These are phyloP conservation scores for Drosophila sechellia DNA, from an alignment of 1,140 invertebrate species.

Conservation along the genomic window DNA sequence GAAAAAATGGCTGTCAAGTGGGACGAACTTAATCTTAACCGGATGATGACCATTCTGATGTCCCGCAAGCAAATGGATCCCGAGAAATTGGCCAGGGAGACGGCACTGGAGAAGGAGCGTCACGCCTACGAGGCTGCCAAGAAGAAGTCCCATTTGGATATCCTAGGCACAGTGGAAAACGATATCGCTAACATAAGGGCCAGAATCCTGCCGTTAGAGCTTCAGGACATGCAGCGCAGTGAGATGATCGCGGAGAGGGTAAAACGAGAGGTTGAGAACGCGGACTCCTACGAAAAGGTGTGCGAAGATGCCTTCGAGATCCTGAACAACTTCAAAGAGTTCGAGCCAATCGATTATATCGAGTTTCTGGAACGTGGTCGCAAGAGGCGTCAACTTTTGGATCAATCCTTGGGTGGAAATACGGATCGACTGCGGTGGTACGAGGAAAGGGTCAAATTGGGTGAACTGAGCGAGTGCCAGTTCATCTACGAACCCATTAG, in stretches of 20 bases:
- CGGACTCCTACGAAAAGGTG: conserved; percentile 54
- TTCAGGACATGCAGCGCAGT: conserved; percentile 62
- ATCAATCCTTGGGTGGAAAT: conserved; percentile 76
- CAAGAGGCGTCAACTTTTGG: conserved; percentile 67
- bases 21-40: conserved; percentile 79
- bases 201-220: conserved; percentile 69
- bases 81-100: conserved; percentile 74
- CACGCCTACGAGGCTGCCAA: conserved; percentile 72
- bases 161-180: conserved; percentile 56
- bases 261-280: conserved; percentile 44
- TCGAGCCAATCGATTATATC: conserved; percentile 65
- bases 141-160: conserved; percentile 64
- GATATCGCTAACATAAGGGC: conserved; percentile 68
- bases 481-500: conserved; percentile 63
- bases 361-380: conserved; percentile 71
- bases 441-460: conserved; percentile 42
- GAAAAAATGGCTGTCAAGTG: conserved; percentile 71
- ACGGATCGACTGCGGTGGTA: conserved; percentile 78
- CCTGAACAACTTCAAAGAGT: conserved; percentile 51
- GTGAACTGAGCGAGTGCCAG: conserved; percentile 61
- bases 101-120: conserved; percentile 76
- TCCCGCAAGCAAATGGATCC: conserved; percentile 79
- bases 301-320: conserved; percentile 43
- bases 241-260: conserved; percentile 71
- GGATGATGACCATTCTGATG: conserved; percentile 78